Evolutionary conservation across 2,888 invertebrate genomes (phyloP).

Genomic region (Drosophila mayaguana): DNA sequence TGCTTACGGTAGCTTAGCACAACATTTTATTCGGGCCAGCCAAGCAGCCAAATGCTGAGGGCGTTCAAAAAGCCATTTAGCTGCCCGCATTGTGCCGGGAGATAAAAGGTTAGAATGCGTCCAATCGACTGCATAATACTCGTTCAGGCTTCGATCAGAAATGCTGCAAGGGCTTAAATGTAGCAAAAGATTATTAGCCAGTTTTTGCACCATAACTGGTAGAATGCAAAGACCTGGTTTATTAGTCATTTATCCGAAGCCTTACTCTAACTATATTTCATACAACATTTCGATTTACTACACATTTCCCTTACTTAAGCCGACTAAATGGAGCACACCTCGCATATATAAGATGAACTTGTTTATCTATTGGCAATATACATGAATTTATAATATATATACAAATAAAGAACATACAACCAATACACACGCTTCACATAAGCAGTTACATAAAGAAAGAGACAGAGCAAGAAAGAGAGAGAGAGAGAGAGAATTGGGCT

Average conservation of each 20-base stretch:
- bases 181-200: no score
- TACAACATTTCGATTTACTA: not conserved
- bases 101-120: not conserved
- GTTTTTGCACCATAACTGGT: no score
- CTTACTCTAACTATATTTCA: no score
- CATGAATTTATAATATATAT: not conserved
- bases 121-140: not conserved
- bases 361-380: not conserved
- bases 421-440: not conserved
- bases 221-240: no score
- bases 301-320: not conserved
- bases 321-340: not conserved
- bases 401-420: not conserved
- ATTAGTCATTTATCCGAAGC: no score
- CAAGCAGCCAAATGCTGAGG: conserved; percentile 38
- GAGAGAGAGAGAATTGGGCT: not conserved
- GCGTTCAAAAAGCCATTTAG: conserved; percentile 37
- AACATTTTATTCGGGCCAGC: not conserved
- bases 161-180: no score
- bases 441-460: not conserved
- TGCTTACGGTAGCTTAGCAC: conserved; percentile 36
- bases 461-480: not conserved
- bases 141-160: no score
- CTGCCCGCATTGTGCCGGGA: conserved; percentile 29
- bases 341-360: not conserved